Evolutionary conservation across 1,140 invertebrate genomes (phyloP), one percentile per base, ranked within the genome.

Genomic region (Drosophila jambulina): DNA sequence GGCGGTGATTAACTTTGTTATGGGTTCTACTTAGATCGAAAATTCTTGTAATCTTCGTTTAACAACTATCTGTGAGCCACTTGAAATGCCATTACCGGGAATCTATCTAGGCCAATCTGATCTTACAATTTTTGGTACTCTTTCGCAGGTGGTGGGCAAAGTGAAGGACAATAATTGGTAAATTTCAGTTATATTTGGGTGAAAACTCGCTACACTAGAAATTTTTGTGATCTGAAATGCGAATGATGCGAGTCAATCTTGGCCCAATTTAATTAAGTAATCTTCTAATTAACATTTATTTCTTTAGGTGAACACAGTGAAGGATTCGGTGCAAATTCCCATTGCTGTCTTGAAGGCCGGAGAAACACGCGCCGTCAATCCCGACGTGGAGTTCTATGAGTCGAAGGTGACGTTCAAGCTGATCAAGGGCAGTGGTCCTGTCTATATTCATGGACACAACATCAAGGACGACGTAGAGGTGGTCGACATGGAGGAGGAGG

Each of bases 331-430:
- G 56, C 96, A 97, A 93, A 96, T 96, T 71, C 96, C 96, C 5
- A 96, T 97, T 69, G 96, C 96, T 38, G 94, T 96, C 19, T 92
- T 97, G 65, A 96, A 97, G 93, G 95, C 95, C 61, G 97, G 96
- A 9, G 96, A 96, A 87, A 95, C 95, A 32, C 94, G 95, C 86
- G 96, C 97, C 93, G 95, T 96, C 40, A 95, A 96, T 80, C 94
- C 97, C 49, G 96, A 97, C 93, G 94, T 97, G 51, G 96, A 96
- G 91, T 97, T 97, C 93, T 97, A 96, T 10, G 97, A 97, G 93
- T 96, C 96, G 60, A 96, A 96, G 59, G 96, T 97, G 45, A 97
- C 96, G 46, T 97, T 97, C 91, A 96, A 95, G 76, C 94, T 97
- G 60, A 94, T 96, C 60, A 92, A 94, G 93, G 94, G 94, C 34